Evolutionary conservation across 2,797 vertebrate genomes (phyloP).

Genomic region (Chlorospingus flavigularis): DNA sequence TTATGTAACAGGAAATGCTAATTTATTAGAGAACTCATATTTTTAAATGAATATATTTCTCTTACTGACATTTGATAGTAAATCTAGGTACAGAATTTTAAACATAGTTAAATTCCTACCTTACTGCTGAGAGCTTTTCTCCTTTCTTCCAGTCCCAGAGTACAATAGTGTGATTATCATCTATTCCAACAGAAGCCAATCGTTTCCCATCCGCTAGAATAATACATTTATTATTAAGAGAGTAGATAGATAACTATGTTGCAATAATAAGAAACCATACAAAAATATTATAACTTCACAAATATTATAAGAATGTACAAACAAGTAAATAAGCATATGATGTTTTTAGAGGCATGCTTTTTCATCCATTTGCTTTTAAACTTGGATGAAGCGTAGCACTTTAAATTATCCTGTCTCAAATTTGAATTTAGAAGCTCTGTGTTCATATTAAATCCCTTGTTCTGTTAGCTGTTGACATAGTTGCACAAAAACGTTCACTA

Average conservation of each 20-base stretch:
- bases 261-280: neutral
- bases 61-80: neutral
- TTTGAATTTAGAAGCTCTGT: neutral
- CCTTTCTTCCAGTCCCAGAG: conserved; percentile 99
- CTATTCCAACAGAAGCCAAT: conserved; percentile 92
- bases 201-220: conserved; percentile 93
- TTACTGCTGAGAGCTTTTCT: conserved; percentile 92
- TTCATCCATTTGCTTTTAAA: neutral
- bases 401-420: neutral
- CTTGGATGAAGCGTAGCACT: neutral
- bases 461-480: neutral
- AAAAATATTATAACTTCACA: neutral
- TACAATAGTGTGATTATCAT: conserved; percentile 92
- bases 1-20: neutral
- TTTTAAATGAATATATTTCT: neutral
- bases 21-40: neutral
- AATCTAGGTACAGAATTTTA: neutral
- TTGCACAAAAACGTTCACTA: neutral
- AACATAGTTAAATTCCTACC: conserved; percentile 70
- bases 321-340: neutral
- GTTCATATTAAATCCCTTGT: neutral
- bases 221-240: conserved; percentile 44
- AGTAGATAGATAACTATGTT: conserved; percentile 17
- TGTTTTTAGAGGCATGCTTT: neutral
- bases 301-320: neutral